Conservation (phyloP, 2,888 invertebrate species). For the Xestia ashworthii region DNA sequence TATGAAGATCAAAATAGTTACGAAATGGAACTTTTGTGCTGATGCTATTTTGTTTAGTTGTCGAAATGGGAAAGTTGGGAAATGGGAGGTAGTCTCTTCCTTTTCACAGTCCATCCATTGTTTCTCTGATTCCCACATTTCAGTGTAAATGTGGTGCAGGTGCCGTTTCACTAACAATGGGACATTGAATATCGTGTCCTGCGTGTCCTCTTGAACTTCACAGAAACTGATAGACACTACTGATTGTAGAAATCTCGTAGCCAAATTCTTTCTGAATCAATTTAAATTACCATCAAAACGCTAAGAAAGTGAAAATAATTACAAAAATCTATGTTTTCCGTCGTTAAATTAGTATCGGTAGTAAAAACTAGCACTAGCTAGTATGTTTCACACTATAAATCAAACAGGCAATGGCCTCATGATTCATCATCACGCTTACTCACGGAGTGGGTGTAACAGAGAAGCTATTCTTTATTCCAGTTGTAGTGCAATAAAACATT, state of each 20-base stretch:
- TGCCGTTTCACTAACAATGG: background rate
- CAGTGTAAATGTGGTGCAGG: background rate
- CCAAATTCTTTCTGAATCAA: background rate
- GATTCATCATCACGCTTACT: conserved; percentile 45
- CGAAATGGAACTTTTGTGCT: no score
- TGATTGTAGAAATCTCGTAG: background rate
- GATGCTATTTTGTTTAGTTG: no score
- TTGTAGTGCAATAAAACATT: conserved; percentile 45
- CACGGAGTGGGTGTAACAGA: conserved; percentile 42
- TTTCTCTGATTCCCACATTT: no score
- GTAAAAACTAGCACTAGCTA: background rate
- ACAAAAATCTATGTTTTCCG: background rate
- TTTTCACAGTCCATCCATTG: no score
- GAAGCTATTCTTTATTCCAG: conserved; percentile 41
- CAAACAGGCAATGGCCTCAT: conserved; percentile 22
- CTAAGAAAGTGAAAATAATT: background rate
- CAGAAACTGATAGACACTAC: background rate
- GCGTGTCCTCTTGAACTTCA: background rate
- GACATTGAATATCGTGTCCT: background rate
- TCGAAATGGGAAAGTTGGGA: no score
- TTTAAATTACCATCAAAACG: background rate
- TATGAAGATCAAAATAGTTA: no score
- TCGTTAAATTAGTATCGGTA: background rate
- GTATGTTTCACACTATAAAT: conserved; percentile 33
- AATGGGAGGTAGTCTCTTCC: no score